Evolutionary conservation across 2,113 vertebrate species (phyloP).

Genomic region (Ivindomyrus marchei): DNA sequence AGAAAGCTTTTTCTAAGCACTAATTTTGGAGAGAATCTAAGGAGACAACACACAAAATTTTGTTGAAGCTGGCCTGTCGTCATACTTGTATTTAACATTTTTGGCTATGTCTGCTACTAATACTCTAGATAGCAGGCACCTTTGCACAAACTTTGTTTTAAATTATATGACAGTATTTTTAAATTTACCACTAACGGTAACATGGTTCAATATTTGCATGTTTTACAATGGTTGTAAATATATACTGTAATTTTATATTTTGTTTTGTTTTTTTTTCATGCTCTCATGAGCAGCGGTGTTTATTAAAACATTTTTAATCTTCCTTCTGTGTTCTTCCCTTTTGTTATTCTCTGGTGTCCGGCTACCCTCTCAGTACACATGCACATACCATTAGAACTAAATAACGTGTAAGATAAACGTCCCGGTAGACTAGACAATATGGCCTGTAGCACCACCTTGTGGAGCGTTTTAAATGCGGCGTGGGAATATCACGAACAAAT

Average conservation of each 20-base stretch:
- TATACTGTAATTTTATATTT: conserved; percentile 68
- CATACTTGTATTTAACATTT: neutral
- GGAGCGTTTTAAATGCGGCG: neutral
- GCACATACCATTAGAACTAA: neutral
- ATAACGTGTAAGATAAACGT: neutral
- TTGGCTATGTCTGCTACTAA: conserved; percentile 6
- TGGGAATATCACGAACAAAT: neutral
- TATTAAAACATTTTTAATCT: conserved; percentile 65
- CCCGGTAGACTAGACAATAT: neutral
- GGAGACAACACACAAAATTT: neutral
- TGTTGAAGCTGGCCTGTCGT: neutral
- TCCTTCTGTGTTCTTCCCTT: conserved; percentile 38
- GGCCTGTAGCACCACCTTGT: neutral
- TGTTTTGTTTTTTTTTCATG: conserved; percentile 47
- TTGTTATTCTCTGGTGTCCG: neutral
- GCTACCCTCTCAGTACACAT: neutral
- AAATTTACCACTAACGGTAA: conserved; percentile 56
- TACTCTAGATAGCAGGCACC: conserved; percentile 51
- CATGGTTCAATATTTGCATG: conserved; percentile 64
- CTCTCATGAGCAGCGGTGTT: conserved; percentile 63
- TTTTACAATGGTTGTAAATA: conserved; percentile 64
- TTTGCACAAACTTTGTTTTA: conserved; percentile 66
- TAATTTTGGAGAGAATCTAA: neutral
- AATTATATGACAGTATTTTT: conserved; percentile 61
- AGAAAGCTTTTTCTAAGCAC: neutral